Percentiles rank a stretch among this genome's conserved stretches.
These are phyloP conservation scores for Mobula hypostoma DNA, from an alignment of 2,113 vertebrate species.

Conservation along the genomic window DNA sequence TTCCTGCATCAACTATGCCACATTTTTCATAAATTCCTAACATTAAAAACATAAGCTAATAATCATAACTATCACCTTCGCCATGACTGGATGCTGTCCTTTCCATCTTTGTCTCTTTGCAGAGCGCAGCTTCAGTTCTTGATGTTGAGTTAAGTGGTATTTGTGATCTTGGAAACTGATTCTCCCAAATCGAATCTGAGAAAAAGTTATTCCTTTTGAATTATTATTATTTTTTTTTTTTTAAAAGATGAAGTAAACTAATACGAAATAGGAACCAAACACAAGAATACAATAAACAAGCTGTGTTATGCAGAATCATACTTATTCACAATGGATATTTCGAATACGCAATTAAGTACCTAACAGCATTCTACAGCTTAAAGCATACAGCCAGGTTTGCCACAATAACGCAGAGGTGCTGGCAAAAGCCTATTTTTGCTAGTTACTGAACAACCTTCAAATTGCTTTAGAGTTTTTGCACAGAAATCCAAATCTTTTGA, in stretches of 20 bases:
- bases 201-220: slow-evolving; percentile 35
- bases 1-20: too few relatives aligned
- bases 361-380: background rate
- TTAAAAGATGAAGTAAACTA: too few relatives aligned
- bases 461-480: too few relatives aligned
- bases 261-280: background rate
- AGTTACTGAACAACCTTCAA: too few relatives aligned
- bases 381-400: background rate
- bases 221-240: too few relatives aligned
- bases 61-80: slow-evolving; percentile 64
- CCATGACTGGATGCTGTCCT: slow-evolving; percentile 60
- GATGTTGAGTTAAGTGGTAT: slow-evolving; percentile 65
- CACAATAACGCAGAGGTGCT: background rate
- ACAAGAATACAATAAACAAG: background rate
- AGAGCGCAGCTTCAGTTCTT: slow-evolving; percentile 57
- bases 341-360: background rate
- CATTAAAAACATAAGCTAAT: slow-evolving; percentile 14
- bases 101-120: slow-evolving; percentile 64
- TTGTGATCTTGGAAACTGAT: slow-evolving; percentile 70
- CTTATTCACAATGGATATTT: background rate
- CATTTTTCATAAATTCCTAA: too few relatives aligned
- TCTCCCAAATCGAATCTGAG: slow-evolving; percentile 74
- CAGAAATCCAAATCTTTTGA: too few relatives aligned
- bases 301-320: background rate
- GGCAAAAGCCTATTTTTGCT: too few relatives aligned